phyloP scores from a whole-genome alignment of 2,797 vertebrate species.

The Sebastes steindachneri region DNA sequence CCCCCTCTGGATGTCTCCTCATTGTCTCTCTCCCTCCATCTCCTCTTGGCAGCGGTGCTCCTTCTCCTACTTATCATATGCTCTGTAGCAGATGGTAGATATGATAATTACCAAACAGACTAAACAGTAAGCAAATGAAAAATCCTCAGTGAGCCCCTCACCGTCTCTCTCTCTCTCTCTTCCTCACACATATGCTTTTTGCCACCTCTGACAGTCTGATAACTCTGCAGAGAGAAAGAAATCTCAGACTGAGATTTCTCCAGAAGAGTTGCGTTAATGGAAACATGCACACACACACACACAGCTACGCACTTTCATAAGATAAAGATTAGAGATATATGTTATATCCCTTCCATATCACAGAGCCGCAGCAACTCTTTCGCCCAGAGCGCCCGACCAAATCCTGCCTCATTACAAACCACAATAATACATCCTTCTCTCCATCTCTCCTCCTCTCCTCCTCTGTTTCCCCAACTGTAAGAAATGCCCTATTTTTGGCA shows the following conservation, averaged over 20 bases:
- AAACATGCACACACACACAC: neutral
- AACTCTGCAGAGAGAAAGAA: neutral
- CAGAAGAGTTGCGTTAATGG: neutral
- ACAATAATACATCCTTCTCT: neutral
- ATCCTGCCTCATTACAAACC: constrained; percentile 13
- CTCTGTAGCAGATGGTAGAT: constrained; percentile 67
- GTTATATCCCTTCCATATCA: neutral
- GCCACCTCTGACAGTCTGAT: constrained; percentile 36
- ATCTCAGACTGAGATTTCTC: neutral
- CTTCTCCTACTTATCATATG: constrained; percentile 61
- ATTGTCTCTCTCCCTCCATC: constrained; percentile 23
- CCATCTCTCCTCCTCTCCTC: neutral
- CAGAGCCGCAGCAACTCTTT: neutral
- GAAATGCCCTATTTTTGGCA: neutral
- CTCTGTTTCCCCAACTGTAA: neutral
- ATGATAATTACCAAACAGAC: constrained; percentile 64
- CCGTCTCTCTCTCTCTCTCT: neutral
- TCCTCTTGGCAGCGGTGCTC: constrained; percentile 55
- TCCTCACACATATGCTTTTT: constrained; percentile 13
- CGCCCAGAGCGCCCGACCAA: neutral
- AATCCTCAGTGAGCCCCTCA: constrained; percentile 9
- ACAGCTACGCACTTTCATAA: neutral
- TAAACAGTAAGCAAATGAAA: constrained; percentile 50
- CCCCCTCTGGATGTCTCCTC: neutral
- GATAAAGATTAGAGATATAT: constrained; percentile 3